These are phyloP conservation scores for Helleia helle DNA, from an alignment of 2,888 invertebrate species.

Conservation along the genomic window DNA sequence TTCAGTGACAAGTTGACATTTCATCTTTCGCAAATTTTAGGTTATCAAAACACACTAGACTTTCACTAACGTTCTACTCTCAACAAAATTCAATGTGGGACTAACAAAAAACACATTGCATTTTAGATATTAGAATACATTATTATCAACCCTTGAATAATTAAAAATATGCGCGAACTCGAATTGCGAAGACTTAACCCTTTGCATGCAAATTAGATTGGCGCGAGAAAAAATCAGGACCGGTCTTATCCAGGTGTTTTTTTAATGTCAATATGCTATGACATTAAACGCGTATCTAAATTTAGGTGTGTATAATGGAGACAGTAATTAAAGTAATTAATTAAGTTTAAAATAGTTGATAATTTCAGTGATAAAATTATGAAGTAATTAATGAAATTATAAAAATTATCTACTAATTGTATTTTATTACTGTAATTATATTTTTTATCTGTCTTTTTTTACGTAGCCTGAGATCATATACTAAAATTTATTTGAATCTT, in stretches of 20 bases:
- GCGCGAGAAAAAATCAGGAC: constrained; percentile 46
- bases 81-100: constrained; percentile 44
- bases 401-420: too few species aligned
- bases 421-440: too few species aligned
- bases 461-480: too few species aligned
- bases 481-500: too few species aligned
- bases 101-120: constrained; percentile 50
- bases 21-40: not conserved
- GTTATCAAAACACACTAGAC: not conserved
- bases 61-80: constrained; percentile 35
- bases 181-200: constrained; percentile 68
- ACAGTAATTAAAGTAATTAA: too few species aligned
- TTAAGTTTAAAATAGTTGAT: too few species aligned
- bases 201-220: constrained; percentile 60
- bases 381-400: too few species aligned
- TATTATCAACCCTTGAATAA: constrained; percentile 66
- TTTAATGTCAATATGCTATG: too few species aligned
- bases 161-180: constrained; percentile 70
- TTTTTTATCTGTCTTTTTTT: too few species aligned
- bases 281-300: too few species aligned
- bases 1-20: not conserved
- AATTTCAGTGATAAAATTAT: too few species aligned
- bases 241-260: constrained; percentile 58
- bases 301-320: too few species aligned
- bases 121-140: constrained; percentile 56